A percentile compares a stretch with the other conserved stretches of the same genome.
Evolutionary conservation across 1,140 invertebrate genomes (phyloP).

Genomic region (Artemia franciscana): DNA sequence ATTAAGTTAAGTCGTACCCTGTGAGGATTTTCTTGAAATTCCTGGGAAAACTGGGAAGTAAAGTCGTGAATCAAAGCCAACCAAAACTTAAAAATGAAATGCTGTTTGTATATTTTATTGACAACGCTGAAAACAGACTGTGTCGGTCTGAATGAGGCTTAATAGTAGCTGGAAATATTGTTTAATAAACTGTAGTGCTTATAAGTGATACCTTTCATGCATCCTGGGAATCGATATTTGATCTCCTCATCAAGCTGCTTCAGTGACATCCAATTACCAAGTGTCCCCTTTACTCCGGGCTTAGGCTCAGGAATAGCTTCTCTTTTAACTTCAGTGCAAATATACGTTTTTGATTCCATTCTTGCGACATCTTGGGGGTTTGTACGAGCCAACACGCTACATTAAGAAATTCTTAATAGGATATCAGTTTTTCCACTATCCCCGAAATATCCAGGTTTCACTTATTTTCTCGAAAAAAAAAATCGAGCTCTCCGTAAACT

Average conservation of each 20-base stretch:
- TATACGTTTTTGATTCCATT: conserved; percentile 88
- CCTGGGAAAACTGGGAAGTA: too few relatives aligned
- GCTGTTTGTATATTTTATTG: too few relatives aligned
- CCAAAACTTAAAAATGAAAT: too few relatives aligned
- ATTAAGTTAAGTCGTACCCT: too few relatives aligned
- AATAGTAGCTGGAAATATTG: too few relatives aligned
- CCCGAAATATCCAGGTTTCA: background rate
- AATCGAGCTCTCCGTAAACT: background rate
- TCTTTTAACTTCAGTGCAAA: conserved; percentile 52
- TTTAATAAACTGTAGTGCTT: too few relatives aligned
- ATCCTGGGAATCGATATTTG: conserved; percentile 67
- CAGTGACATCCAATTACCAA: conserved; percentile 89
- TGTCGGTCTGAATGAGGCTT: too few relatives aligned
- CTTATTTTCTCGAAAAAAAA: background rate
- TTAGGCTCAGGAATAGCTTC: conserved; percentile 58
- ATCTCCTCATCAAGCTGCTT: conserved; percentile 59
- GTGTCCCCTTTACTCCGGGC: conserved; percentile 43
- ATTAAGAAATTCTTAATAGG: conserved; percentile 7
- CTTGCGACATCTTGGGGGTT: conserved; percentile 93
- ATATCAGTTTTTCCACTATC: background rate
- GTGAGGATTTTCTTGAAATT: too few relatives aligned
- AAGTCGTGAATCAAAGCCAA: too few relatives aligned
- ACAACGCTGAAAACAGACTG: too few relatives aligned
- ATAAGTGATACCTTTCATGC: conserved; percentile 86
- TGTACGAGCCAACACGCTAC: conserved; percentile 71